Evolutionary conservation across 2,797 vertebrate genomes (phyloP), one percentile per base, ranked within the genome.

Genomic region (Choloepus didactylus): DNA sequence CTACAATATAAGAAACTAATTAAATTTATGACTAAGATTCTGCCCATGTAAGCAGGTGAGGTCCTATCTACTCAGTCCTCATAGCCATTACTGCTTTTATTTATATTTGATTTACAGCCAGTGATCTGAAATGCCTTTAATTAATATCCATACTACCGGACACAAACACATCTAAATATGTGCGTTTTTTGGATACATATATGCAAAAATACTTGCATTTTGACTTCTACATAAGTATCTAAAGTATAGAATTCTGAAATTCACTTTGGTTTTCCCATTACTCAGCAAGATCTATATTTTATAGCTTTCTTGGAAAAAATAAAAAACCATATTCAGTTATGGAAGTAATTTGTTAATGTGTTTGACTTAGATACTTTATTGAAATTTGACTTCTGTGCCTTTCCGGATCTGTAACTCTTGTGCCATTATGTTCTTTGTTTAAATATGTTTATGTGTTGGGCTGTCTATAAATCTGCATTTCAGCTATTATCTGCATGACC

Each of bases 71-170:
- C 14, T 66, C 64, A 82, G 1, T 70, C 69, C 19, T 90, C 19
- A 56, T 9, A 91, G 27, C 25, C 51, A 49, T 81, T 73, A 75
- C 59, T 89, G 75, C 35, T 62, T 91, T 35, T 35, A 35, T 35
- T 95, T 35, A 89, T 87, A 81, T 85, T 89, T 85, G 56, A 92
- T 89, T 89, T 94, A 21, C 8, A 95, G 31, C 7, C 80, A 87
- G 41, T 67, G 56, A 76, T 89, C 51, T 88, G 54, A 89, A 94
- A 62, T 85, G 73, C 56, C 16, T 72, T 94, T 56, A 85, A 87
- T 96, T 80, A 90, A 90, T 70, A 82, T 38, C 2, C 35, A 82
- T 94, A 90, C 92, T 49, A 60, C 41, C 35, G 82, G 21, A 80
- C 60, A 84, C 44, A 81, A 70, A 62, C 12, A 60, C 19, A 92